Percentiles rank a stretch among this genome's conserved stretches.
Evolutionary conservation across 1,140 invertebrate species (phyloP).

Genomic region (Drosophila mojavensis): DNA sequence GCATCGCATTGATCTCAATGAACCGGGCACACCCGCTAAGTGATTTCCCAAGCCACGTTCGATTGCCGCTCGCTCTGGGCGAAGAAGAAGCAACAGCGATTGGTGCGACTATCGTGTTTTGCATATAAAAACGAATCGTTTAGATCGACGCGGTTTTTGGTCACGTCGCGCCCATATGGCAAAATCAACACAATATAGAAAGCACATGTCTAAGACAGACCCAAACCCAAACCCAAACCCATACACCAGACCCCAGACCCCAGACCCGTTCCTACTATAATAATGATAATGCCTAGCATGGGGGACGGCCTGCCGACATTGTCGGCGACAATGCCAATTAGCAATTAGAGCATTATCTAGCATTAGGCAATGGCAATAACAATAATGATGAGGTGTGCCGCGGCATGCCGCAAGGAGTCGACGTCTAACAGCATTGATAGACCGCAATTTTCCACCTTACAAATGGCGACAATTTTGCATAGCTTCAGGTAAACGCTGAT

Average conservation of each 20-base stretch:
- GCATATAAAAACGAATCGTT: constrained; percentile 51
- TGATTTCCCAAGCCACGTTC: constrained; percentile 47
- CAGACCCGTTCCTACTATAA: background rate
- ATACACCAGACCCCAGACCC: background rate
- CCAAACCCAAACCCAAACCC: background rate
- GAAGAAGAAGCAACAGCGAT: background rate
- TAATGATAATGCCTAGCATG: background rate
- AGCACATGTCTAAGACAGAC: constrained; percentile 35
- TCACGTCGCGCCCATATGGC: constrained; percentile 50
- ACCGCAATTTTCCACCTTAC: constrained; percentile 7
- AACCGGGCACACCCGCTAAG: constrained; percentile 56
- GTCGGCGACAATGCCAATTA: constrained; percentile 59
- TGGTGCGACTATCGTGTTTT: constrained; percentile 33
- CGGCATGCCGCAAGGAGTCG: constrained; percentile 11
- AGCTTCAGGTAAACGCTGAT: background rate
- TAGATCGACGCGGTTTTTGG: constrained; percentile 15
- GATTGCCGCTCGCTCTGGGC: background rate
- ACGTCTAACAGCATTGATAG: constrained; percentile 16
- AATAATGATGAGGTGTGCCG: constrained; percentile 44
- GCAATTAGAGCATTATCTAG: constrained; percentile 75
- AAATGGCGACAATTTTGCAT: constrained; percentile 25
- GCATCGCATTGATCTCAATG: constrained; percentile 37
- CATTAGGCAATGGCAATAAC: constrained; percentile 31
- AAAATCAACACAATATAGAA: constrained; percentile 27
- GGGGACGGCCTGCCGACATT: constrained; percentile 14